A percentile compares a stretch with the other conserved stretches of the same genome.
These are phyloP conservation scores for Drosophila repleta DNA, from an alignment of 1,140 invertebrate species.

Conservation along the genomic window DNA sequence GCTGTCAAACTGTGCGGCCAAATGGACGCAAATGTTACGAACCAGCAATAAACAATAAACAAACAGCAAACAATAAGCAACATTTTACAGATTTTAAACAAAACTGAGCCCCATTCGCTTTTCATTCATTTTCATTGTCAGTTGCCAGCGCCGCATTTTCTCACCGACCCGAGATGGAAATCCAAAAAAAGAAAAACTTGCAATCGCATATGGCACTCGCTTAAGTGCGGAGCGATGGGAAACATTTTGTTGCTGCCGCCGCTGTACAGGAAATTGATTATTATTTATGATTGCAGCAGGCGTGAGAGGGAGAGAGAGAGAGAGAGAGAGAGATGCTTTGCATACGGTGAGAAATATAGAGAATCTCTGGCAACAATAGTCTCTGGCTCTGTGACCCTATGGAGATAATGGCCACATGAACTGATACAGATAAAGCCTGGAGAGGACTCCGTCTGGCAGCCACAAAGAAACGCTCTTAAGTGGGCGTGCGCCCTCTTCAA, in stretches of 20 bases:
- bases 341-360: conserved; percentile 68
- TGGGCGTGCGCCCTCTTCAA: conserved; percentile 59
- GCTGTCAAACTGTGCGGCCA: conserved; percentile 57
- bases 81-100: conserved; percentile 63
- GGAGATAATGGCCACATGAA: conserved; percentile 32
- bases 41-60: conserved; percentile 23
- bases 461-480: conserved; percentile 47
- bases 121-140: conserved; percentile 48
- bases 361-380: conserved; percentile 36
- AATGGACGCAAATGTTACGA: conserved; percentile 75
- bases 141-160: conserved; percentile 69
- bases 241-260: conserved; percentile 52
- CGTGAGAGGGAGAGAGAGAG: neutral
- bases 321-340: conserved; percentile 7
- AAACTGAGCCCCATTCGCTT: conserved; percentile 4
- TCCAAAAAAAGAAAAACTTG: conserved; percentile 56
- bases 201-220: conserved; percentile 63
- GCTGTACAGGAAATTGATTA: conserved; percentile 75
- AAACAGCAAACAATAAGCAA: conserved; percentile 32
- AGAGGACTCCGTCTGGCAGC: conserved; percentile 8
- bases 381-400: conserved; percentile 11
- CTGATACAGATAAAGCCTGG: neutral
- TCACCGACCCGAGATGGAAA: conserved; percentile 30
- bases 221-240: conserved; percentile 72
- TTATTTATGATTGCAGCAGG: conserved; percentile 76